Evolutionary conservation across 2,888 invertebrate genomes (phyloP).

Genomic region (Lumbricus terrestris): DNA sequence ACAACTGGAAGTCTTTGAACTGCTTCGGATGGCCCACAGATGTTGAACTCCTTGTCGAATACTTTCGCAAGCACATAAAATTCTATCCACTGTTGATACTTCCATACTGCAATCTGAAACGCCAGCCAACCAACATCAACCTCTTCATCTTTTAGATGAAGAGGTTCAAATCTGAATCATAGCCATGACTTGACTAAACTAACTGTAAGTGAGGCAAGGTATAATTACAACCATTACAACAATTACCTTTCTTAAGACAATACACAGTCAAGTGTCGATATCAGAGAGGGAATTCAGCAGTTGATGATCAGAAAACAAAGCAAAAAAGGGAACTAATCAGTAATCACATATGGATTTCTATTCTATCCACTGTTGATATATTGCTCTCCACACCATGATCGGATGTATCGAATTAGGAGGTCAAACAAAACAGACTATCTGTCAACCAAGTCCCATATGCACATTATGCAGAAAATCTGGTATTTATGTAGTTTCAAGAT

Average conservation of each 20-base stretch:
- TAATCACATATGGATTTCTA: neutral
- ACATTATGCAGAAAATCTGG: neutral
- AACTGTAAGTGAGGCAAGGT: neutral
- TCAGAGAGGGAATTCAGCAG: neutral
- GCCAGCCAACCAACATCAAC: neutral
- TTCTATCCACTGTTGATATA: no score
- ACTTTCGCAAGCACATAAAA: constrained; percentile 13
- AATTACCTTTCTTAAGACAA: neutral
- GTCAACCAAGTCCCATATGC: neutral
- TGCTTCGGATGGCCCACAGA: neutral
- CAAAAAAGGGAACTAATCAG: no score
- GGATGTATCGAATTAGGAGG: neutral
- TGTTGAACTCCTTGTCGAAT: constrained; percentile 12
- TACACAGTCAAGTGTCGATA: neutral
- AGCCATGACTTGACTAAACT: neutral
- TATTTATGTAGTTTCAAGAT: neutral
- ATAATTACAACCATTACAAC: no score
- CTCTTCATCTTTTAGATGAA: neutral
- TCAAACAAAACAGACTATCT: no score
- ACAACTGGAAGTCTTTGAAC: neutral
- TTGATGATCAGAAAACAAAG: neutral
- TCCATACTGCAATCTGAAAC: constrained; percentile 4
- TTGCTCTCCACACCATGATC: neutral
- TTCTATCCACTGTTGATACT: neutral
- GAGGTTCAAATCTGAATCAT: neutral